phyloP scores from a whole-genome alignment of 1,140 invertebrate genomes.

The Triops longicaudatus region DNA sequence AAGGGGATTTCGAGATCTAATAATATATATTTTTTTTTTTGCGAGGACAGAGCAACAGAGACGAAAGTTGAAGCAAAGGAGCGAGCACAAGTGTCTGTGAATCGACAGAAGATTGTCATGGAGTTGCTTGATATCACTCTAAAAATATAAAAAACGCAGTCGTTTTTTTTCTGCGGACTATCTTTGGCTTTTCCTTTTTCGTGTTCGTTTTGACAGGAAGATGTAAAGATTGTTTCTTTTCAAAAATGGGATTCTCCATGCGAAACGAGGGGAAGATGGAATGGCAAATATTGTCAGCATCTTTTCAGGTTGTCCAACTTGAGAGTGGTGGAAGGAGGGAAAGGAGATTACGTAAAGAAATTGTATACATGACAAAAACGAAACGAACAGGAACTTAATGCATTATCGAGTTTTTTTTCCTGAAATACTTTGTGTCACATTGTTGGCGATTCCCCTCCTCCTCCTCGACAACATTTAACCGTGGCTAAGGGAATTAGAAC shows the following conservation, averaged over 20 bases:
- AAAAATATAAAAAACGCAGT: background rate
- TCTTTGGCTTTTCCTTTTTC: background rate
- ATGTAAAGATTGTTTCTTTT: too few species aligned
- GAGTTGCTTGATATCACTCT: constrained; percentile 6
- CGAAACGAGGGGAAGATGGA: too few species aligned
- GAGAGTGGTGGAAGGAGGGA: background rate
- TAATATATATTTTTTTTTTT: background rate
- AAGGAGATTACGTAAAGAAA: background rate
- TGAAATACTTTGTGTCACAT: constrained; percentile 15
- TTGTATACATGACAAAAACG: background rate
- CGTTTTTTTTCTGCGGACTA: background rate
- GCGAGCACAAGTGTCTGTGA: background rate
- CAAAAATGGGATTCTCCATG: too few species aligned
- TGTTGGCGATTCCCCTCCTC: background rate
- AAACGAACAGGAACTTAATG: background rate
- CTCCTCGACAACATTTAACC: background rate
- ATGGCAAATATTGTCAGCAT: too few species aligned
- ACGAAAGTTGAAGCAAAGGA: background rate
- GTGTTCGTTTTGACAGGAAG: background rate
- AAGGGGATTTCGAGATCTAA: too few species aligned
- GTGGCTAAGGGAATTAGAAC: background rate
- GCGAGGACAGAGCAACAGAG: background rate
- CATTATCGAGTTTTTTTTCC: background rate
- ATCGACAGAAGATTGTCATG: constrained; percentile 6
- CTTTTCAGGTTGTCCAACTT: too few species aligned